Base-by-base conservation (phyloP, 2,113 vertebrate genomes). In the Puffinus mauretanicus region DNA sequence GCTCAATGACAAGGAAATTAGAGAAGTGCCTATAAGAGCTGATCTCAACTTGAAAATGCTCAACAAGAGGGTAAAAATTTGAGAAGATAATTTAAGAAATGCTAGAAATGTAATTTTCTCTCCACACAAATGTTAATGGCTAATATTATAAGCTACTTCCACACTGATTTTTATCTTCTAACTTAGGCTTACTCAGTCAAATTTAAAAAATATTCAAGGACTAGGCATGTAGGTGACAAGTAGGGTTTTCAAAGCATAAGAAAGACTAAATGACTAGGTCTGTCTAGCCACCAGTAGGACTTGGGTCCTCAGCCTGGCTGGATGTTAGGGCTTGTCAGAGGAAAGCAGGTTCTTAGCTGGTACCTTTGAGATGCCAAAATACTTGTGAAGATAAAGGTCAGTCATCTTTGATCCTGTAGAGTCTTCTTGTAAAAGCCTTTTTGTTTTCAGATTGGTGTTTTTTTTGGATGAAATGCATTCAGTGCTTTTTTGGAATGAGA, bases 1-100 rank as follows among this genome's bases (percentile, higher is more conserved):
- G 87, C 72, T 97, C 79, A 84, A 80, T 83, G 92, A 94, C 92
- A 92, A 78, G 79, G 61, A 95, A 96, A 95, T 93, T 72, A 60
- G 60, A 67, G 67, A 64, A 83, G 49, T 87, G 82, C 76, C 82
- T 96, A 2, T 54, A 75, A 83, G 65, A 85, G 52, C 88, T 73
- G 60, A 65, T 87, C 54, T 96, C 82, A 81, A 17, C 90, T 94
- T 79, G 70, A 88, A 93, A 83, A 94, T 66, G 65, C 72, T 82
- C 40, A 81, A 34, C 6, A 81, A 67, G 30, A 55, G 52, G 64
- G 24, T 76, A 67, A 40, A 94, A 90, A 34, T 84, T 87, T 6
- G 2, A 77, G 40, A 87, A 55, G 20, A 49, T 64, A 75, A 82
- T 65, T 78, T 94, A 70, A 86, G 75, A 91, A 95, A 72, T 58